These are phyloP conservation scores for Clarias gariepinus DNA, from an alignment of 2,113 vertebrate species.

Conservation along the genomic window DNA sequence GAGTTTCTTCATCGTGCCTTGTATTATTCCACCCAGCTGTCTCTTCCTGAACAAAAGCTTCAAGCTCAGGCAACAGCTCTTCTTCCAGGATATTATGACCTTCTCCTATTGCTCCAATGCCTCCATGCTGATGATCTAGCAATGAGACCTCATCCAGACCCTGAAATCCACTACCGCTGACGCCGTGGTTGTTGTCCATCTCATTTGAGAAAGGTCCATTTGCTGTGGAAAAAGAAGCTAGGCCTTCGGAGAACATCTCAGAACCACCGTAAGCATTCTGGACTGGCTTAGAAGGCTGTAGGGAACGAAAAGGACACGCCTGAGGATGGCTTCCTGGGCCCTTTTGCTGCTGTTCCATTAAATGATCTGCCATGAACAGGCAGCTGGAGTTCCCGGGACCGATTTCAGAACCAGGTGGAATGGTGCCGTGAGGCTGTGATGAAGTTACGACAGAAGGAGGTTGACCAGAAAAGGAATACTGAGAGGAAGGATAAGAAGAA, in stretches of 20 bases:
- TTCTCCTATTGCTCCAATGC: slow-evolving; percentile 81
- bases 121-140: slow-evolving; percentile 80
- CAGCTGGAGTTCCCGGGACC: slow-evolving; percentile 73
- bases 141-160: slow-evolving; percentile 81
- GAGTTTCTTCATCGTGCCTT: slow-evolving; percentile 46
- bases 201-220: slow-evolving; percentile 56
- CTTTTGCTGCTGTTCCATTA: slow-evolving; percentile 75
- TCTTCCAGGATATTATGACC: slow-evolving; percentile 88
- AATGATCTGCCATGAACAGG: slow-evolving; percentile 80
- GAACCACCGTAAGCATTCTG: slow-evolving; percentile 84
- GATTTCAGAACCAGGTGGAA: slow-evolving; percentile 75
- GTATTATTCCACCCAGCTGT: slow-evolving; percentile 65
- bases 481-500: slow-evolving; percentile 76
- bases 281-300: slow-evolving; percentile 81
- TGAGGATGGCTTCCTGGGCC: slow-evolving; percentile 73
- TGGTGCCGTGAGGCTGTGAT: slow-evolving; percentile 75
- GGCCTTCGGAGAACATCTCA: slow-evolving; percentile 85
- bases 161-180: slow-evolving; percentile 81
- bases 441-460: slow-evolving; percentile 77
- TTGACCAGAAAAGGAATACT: slow-evolving; percentile 86
- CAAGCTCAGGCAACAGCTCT: slow-evolving; percentile 87
- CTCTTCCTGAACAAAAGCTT: slow-evolving; percentile 82
- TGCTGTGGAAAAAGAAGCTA: slow-evolving; percentile 75
- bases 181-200: slow-evolving; percentile 15
- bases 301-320: slow-evolving; percentile 82